Conservation (phyloP, 2,888 invertebrate genomes). For the Thysanoteuthis rhombus region DNA sequence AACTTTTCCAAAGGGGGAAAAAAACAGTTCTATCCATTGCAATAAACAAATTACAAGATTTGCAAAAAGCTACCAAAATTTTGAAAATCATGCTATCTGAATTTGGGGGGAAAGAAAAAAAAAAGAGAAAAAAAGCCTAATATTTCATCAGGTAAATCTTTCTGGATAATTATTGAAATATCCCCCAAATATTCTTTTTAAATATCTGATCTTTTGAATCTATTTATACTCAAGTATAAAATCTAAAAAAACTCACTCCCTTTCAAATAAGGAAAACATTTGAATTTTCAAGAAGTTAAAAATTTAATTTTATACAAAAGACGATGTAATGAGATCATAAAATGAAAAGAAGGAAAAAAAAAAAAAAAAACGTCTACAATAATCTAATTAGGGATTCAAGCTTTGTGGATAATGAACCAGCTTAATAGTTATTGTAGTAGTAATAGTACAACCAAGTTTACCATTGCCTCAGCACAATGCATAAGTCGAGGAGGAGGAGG, state of each 20-base stretch:
- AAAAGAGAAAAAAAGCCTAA: neutral
- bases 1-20: no score
- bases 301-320: neutral
- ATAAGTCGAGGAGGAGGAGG: neutral
- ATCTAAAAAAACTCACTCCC: no score
- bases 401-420: neutral
- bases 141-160: neutral
- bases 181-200: no score
- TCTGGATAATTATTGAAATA: neutral
- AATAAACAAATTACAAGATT: neutral
- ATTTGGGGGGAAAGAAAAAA: neutral
- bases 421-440: neutral
- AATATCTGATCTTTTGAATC: no score
- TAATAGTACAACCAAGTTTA: slow-evolving; percentile 12
- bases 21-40: no score
- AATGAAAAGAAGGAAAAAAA: neutral
- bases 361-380: neutral
- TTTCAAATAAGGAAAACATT: neutral
- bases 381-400: neutral
- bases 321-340: neutral
- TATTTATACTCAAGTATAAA: no score
- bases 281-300: neutral
- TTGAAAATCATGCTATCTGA: neutral
- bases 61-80: neutral
- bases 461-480: neutral